Evolutionary conservation across 2,888 invertebrate genomes (phyloP).

Genomic region (Neoascia interrupta): DNA sequence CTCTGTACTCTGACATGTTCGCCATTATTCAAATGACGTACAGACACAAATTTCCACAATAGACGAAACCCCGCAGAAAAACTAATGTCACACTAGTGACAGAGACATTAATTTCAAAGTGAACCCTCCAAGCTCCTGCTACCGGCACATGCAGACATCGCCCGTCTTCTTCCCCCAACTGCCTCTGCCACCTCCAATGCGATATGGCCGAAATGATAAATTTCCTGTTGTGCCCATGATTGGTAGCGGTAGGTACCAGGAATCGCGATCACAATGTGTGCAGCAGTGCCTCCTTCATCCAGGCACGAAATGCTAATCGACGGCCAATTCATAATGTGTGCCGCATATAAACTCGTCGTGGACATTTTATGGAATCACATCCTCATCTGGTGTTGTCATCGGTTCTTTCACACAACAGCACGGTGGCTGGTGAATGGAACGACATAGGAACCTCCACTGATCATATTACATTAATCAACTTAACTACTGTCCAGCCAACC

Average conservation of each 20-base stretch:
- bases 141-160: not conserved
- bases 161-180: not conserved
- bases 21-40: conserved; percentile 49
- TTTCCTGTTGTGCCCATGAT: conserved; percentile 51
- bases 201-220: conserved; percentile 66
- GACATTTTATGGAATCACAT: conserved; percentile 63
- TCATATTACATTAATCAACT: conserved; percentile 69
- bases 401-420: conserved; percentile 32
- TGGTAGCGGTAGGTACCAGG: conserved; percentile 43
- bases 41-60: conserved; percentile 53
- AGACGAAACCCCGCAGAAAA: conserved; percentile 44
- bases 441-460: conserved; percentile 61
- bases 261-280: conserved; percentile 64
- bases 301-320: conserved; percentile 68
- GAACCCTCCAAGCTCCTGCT: conserved; percentile 48
- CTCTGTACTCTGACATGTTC: conserved; percentile 30
- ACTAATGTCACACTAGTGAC: conserved; percentile 62
- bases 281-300: conserved; percentile 61
- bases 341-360: conserved; percentile 63
- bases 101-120: conserved; percentile 62
- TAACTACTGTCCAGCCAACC: conserved; percentile 62
- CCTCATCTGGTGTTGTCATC: conserved; percentile 68
- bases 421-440: conserved; percentile 20
- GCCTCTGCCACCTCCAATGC: conserved; percentile 16
- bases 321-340: conserved; percentile 67